Evolutionary conservation across 2,797 vertebrate species (phyloP).

Genomic region (Danio kyathit): DNA sequence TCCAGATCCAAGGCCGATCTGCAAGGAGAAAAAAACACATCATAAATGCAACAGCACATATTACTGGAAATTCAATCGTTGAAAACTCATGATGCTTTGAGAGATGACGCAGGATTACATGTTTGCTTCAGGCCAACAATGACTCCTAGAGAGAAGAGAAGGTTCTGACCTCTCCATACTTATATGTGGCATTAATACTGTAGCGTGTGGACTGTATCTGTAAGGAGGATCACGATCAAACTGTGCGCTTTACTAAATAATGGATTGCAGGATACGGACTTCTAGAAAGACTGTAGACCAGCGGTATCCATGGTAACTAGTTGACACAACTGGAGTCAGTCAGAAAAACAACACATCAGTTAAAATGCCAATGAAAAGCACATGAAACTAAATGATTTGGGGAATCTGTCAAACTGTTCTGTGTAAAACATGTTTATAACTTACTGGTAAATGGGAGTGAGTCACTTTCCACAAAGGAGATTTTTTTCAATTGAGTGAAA

Average conservation of each 20-base stretch:
- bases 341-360: slow-evolving; percentile 39
- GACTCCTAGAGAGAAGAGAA: slow-evolving; percentile 10
- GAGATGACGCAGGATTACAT: background rate
- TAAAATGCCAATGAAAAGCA: slow-evolving; percentile 41
- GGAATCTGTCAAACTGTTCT: slow-evolving; percentile 2
- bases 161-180: background rate
- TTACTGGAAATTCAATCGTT: background rate
- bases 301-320: slow-evolving; percentile 66
- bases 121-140: background rate
- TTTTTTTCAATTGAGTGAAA: background rate
- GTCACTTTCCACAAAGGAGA: slow-evolving; percentile 2
- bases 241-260: slow-evolving; percentile 24
- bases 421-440: background rate
- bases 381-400: slow-evolving; percentile 37
- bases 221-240: slow-evolving; percentile 2
- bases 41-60: background rate
- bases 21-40: slow-evolving; percentile 58
- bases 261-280: slow-evolving; percentile 39
- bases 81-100: background rate
- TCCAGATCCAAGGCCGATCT: slow-evolving; percentile 98
- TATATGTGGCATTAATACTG: too few species aligned
- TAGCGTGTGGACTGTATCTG: background rate
- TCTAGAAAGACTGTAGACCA: slow-evolving; percentile 46
- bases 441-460: background rate
- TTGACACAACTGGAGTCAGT: slow-evolving; percentile 57